Evolutionary conservation across 1,140 invertebrate genomes (phyloP), one percentile per base, ranked within the genome.

Genomic region (Drosophila neocordata): DNA sequence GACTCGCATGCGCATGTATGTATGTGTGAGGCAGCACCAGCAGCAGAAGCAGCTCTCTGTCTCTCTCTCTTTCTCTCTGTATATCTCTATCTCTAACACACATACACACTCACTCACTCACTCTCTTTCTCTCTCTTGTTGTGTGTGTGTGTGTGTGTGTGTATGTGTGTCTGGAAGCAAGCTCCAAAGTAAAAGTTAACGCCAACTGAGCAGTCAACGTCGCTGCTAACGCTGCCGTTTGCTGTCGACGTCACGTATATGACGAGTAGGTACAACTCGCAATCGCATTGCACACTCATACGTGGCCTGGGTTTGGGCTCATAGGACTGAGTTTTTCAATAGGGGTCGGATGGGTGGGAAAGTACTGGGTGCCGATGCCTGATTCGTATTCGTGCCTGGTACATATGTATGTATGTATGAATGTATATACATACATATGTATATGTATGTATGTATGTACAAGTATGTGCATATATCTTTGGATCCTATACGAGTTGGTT

Each of bases 251-350:
- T 77, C 76, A 70, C 82, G 74, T 82, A 62, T 85, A 87, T 85
- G 82, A 87, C 68, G 78, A 78, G 80, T 48, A 48, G 41, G 41
- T 66, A 81, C 73, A 76, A 76, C 82, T 82, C 66, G 76, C 76
- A 75, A 74, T 82, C 65, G 74, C 73, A 85, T 69, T 87, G 78
- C 82, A 85, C 82, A 74, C 83, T 77, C 82, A 85, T 85, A 87
- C 82, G 82, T 85, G 82, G 35, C 27, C 44, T 18, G 12, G 58
- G 58, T 13, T 24, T 24, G 22, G 22, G 22, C 22, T 24, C 22
- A n/a, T 75, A 31, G 41, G 67, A 65, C 60, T 66, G 66, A 61
- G 73, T 67, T 63, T 9, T 13, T n/a, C 22, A 24, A 24, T 24
- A 24, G 34, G 48, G 48, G 37, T 24, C 22, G 15, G 34, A 7